phyloP scores from a whole-genome alignment of 2,113 vertebrate species.

The Megaceryle torquata region DNA sequence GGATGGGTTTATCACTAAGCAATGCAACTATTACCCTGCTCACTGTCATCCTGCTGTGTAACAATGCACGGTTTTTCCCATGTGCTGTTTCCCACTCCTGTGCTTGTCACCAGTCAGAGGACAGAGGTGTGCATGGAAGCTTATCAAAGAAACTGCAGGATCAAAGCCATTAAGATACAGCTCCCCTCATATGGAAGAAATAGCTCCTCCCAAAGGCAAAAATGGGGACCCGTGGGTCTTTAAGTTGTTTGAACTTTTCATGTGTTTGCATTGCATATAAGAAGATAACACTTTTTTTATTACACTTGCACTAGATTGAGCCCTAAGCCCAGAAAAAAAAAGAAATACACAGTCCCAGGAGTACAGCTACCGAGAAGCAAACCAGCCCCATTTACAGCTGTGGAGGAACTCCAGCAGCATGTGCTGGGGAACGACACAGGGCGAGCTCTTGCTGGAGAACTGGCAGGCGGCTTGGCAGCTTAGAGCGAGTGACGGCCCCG shows the following conservation, averaged over 20 bases:
- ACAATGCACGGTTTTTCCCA: neutral
- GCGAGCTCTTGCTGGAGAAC: neutral
- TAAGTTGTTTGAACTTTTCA: neutral
- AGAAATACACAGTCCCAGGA: neutral
- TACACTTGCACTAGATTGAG: neutral
- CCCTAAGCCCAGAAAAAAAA: neutral
- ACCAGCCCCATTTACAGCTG: neutral
- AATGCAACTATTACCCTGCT: neutral
- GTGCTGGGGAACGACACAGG: neutral
- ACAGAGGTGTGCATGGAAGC: neutral
- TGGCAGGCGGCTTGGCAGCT: neutral
- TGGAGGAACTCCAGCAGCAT: neutral
- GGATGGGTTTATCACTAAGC: neutral
- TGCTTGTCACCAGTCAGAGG: neutral
- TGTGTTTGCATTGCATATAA: neutral
- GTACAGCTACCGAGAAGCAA: neutral
- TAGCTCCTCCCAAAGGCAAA: constrained; percentile 48
- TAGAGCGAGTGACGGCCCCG: neutral
- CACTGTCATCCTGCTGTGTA: neutral
- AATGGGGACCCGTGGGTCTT: neutral
- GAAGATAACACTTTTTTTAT: neutral
- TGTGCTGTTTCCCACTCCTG: neutral
- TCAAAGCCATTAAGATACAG: neutral
- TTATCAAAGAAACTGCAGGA: neutral
- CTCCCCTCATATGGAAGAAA: neutral